Evolutionary conservation across 2,113 vertebrate species (phyloP).

Genomic region (Syngnathus typhle): DNA sequence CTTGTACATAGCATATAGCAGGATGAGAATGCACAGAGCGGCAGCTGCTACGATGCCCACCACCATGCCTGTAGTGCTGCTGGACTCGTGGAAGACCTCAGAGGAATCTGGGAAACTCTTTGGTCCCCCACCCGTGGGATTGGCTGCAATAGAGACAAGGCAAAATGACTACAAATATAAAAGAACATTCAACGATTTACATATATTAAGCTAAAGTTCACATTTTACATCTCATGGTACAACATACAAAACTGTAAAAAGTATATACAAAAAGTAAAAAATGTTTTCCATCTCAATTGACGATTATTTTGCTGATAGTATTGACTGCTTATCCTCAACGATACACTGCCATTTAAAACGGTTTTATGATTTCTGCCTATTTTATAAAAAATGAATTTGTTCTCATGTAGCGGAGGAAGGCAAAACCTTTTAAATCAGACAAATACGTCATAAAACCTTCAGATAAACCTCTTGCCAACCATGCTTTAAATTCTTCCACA

Average conservation of each 20-base stretch:
- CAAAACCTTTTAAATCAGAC: slow-evolving; percentile 15
- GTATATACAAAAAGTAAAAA: no score
- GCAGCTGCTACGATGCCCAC: slow-evolving; percentile 95
- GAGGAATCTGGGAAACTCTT: slow-evolving; percentile 81
- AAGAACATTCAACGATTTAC: no score
- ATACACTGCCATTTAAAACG: not conserved
- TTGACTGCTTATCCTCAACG: not conserved
- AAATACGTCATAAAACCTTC: slow-evolving; percentile 4
- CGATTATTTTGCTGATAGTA: no score
- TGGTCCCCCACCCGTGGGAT: slow-evolving; percentile 83
- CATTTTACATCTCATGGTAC: no score
- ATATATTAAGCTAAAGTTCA: no score
- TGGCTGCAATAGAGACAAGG: slow-evolving; percentile 73
- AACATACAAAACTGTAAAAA: no score
- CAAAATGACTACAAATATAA: slow-evolving; percentile 28
- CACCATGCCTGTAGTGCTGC: slow-evolving; percentile 98
- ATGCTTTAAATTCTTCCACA: not conserved
- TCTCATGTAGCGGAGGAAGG: slow-evolving; percentile 3
- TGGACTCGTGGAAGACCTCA: slow-evolving; percentile 91
- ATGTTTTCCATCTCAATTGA: no score
- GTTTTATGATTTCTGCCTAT: not conserved
- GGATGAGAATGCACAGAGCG: slow-evolving; percentile 95
- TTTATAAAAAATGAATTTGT: not conserved
- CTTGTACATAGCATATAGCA: slow-evolving; percentile 99
- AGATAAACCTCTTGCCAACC: slow-evolving; percentile 10